phyloP scores from a whole-genome alignment of 2,113 vertebrate species.

The Myiagra hebetior region DNA sequence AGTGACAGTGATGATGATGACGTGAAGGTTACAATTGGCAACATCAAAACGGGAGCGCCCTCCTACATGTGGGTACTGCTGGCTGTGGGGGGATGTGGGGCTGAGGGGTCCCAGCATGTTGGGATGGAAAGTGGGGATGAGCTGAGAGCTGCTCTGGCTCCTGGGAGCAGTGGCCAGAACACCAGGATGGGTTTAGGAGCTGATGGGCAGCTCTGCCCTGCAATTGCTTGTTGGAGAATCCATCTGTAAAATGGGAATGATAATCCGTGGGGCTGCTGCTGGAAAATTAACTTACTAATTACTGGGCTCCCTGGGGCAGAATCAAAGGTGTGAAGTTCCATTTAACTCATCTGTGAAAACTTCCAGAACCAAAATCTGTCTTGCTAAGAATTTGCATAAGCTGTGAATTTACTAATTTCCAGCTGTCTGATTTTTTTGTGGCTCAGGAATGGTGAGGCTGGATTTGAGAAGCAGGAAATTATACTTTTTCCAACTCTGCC shows the following conservation, averaged over 20 bases:
- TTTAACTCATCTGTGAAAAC: not conserved
- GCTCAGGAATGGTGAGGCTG: not conserved
- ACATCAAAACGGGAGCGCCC: slow-evolving; percentile 73
- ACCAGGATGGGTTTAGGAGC: not conserved
- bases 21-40: slow-evolving; percentile 77
- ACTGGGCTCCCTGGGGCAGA: not conserved
- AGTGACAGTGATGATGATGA: slow-evolving; percentile 74
- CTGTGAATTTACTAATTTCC: not conserved
- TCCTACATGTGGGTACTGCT: slow-evolving; percentile 70
- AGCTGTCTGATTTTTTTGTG: not conserved
- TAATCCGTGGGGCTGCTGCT: not conserved
- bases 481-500: not conserved
- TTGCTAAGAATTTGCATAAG: not conserved
- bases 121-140: not conserved
- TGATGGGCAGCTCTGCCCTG: not conserved
- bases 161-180: not conserved
- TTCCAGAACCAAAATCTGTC: not conserved
- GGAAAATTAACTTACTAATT: not conserved
- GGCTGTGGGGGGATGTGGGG: fast-evolving
- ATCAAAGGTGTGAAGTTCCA: not conserved
- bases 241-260: not conserved
- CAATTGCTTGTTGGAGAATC: not conserved
- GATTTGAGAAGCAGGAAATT: not conserved
- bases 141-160: not conserved
- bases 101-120: not conserved